Evolutionary conservation across 2,888 invertebrate species (phyloP).

Genomic region (Eilema sororculum): DNA sequence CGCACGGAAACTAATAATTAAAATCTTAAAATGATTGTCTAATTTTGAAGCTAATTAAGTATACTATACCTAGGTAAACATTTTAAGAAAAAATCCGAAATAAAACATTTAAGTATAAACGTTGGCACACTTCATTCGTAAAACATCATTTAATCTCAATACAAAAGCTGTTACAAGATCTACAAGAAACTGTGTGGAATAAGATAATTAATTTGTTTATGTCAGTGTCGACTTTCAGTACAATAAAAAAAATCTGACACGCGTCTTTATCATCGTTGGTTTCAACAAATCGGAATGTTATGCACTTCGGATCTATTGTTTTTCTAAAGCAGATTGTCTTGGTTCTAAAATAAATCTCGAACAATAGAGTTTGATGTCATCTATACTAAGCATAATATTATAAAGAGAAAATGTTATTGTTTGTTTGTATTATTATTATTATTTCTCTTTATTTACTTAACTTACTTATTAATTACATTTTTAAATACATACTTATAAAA

Average conservation of each 20-base stretch:
- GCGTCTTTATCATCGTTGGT: slow-evolving; percentile 23
- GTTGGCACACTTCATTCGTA: slow-evolving; percentile 2
- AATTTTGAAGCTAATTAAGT: too few relatives aligned
- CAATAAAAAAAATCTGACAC: slow-evolving; percentile 31
- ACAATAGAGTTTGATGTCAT: too few relatives aligned
- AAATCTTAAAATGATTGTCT: too few relatives aligned
- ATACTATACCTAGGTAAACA: neutral
- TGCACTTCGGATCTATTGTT: slow-evolving; percentile 24
- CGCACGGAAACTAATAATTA: too few relatives aligned
- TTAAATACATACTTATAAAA: too few relatives aligned
- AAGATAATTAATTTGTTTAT: neutral
- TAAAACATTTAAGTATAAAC: neutral
- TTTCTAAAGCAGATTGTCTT: slow-evolving; percentile 27
- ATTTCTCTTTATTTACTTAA: too few relatives aligned
- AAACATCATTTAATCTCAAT: neutral
- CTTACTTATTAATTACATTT: too few relatives aligned
- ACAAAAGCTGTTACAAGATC: slow-evolving; percentile 1
- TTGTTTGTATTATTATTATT: too few relatives aligned
- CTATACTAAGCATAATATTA: too few relatives aligned
- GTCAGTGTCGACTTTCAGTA: slow-evolving; percentile 4
- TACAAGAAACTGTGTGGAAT: neutral
- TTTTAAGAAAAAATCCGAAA: neutral
- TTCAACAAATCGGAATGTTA: slow-evolving; percentile 39
- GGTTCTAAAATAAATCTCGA: slow-evolving; percentile 34
- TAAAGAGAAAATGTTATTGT: too few relatives aligned